phyloP scores from a whole-genome alignment of 2,113 vertebrate genomes.

The Corythornis madagascariensis region DNA sequence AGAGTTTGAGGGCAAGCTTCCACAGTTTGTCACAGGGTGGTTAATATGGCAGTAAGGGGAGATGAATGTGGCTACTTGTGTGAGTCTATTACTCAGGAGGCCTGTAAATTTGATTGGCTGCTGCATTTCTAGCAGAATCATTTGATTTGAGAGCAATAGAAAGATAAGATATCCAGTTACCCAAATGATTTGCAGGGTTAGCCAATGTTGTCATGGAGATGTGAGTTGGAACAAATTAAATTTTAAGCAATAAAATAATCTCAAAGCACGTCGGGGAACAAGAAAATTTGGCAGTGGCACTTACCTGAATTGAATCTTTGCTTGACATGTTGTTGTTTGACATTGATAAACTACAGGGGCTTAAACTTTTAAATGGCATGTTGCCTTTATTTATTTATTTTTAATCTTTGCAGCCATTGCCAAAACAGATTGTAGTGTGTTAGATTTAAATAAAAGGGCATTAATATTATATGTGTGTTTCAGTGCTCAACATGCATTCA shows the following conservation, averaged over 20 bases:
- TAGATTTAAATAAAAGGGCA: constrained; percentile 50
- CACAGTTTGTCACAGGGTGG: constrained; percentile 69
- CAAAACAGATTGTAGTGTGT: constrained; percentile 29
- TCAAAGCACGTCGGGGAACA: constrained; percentile 86
- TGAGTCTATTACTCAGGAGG: constrained; percentile 83
- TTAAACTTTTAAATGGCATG: constrained; percentile 69
- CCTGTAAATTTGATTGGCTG: constrained; percentile 88
- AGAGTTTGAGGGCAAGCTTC: constrained; percentile 67
- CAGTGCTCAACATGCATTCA: constrained; percentile 11
- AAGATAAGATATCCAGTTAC: constrained; percentile 91
- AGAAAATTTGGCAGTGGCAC: constrained; percentile 86
- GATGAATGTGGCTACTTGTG: constrained; percentile 83
- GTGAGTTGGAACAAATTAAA: constrained; percentile 87
- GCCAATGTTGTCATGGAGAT: constrained; percentile 86
- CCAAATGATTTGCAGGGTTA: constrained; percentile 88
- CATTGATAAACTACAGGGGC: constrained; percentile 77
- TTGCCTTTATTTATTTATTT: constrained; percentile 35
- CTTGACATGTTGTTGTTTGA: constrained; percentile 81
- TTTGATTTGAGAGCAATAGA: constrained; percentile 88
- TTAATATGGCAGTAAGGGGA: constrained; percentile 77
- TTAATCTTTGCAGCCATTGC: background rate
- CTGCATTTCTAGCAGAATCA: constrained; percentile 87
- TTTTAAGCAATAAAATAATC: constrained; percentile 91
- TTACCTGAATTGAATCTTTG: constrained; percentile 87
- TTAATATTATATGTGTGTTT: constrained; percentile 50